These are phyloP conservation scores for Rhysida immarginata DNA, from an alignment of 1,140 invertebrate species.

Conservation along the genomic window DNA sequence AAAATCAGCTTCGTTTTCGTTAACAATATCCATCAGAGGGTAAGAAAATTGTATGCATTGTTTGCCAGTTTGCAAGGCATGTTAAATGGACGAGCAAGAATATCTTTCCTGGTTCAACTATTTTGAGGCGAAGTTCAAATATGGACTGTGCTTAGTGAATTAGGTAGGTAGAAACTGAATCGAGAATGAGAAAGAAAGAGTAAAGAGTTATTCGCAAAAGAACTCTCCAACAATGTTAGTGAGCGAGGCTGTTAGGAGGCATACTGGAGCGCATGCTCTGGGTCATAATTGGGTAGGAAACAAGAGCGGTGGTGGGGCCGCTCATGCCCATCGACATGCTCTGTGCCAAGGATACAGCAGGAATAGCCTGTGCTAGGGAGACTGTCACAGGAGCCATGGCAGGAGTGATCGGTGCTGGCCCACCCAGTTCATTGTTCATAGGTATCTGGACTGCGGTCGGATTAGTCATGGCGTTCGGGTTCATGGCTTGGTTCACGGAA, in stretches of 20 bases:
- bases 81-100: too few relatives aligned
- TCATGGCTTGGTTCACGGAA: slow-evolving; percentile 12
- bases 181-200: too few relatives aligned
- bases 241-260: slow-evolving; percentile 24
- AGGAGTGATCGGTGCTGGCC: slow-evolving; percentile 20
- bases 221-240: too few relatives aligned
- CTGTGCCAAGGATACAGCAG: slow-evolving; percentile 26
- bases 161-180: too few relatives aligned
- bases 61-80: too few relatives aligned
- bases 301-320: slow-evolving; percentile 37
- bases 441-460: slow-evolving; percentile 15
- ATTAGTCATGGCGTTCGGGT: slow-evolving; percentile 6
- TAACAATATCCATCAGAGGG: too few relatives aligned
- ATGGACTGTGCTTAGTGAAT: too few relatives aligned
- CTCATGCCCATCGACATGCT: slow-evolving; percentile 27
- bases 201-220: too few relatives aligned
- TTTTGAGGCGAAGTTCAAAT: too few relatives aligned
- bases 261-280: slow-evolving; percentile 32
- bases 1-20: too few relatives aligned
- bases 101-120: too few relatives aligned
- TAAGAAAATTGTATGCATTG: too few relatives aligned
- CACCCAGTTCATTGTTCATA: slow-evolving; percentile 20
- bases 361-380: slow-evolving; percentile 16
- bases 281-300: slow-evolving; percentile 56
- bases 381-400: slow-evolving; percentile 24